A percentile compares a stretch with the other conserved stretches of the same genome.
These are phyloP conservation scores for Sorex fumeus DNA, from an alignment of 2,113 vertebrate genomes.

Conservation along the genomic window DNA sequence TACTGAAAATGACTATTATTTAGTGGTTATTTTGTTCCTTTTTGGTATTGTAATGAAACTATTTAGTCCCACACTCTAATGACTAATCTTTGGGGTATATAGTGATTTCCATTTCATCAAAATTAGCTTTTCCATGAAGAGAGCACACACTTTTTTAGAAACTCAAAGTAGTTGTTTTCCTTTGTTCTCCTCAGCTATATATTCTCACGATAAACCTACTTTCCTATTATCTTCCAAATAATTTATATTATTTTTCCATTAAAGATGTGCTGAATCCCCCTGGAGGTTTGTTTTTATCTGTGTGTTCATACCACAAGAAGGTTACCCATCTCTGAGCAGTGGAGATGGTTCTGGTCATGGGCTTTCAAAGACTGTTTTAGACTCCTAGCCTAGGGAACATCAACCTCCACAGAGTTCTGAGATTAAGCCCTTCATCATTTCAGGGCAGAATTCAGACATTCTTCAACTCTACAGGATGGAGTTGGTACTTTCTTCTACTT, in stretches of 20 bases:
- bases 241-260: neutral
- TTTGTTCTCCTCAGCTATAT: constrained; percentile 66
- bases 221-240: neutral
- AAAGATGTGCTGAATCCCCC: neutral
- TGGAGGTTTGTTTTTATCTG: neutral
- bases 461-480: neutral
- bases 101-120: constrained; percentile 59
- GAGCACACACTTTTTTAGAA: constrained; percentile 62
- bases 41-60: constrained; percentile 69
- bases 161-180: constrained; percentile 44
- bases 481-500: neutral
- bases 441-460: neutral
- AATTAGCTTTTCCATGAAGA: constrained; percentile 69
- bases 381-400: neutral
- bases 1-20: constrained; percentile 83
- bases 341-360: neutral
- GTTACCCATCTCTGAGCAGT: neutral
- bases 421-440: neutral
- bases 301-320: neutral
- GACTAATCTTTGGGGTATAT: constrained; percentile 68
- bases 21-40: constrained; percentile 75
- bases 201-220: neutral
- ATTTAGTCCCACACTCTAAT: constrained; percentile 71
- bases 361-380: rapidly evolving
- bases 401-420: neutral